Evolutionary conservation across 2,797 vertebrate species (phyloP).

Genomic region (Darevskia nairensis): DNA sequence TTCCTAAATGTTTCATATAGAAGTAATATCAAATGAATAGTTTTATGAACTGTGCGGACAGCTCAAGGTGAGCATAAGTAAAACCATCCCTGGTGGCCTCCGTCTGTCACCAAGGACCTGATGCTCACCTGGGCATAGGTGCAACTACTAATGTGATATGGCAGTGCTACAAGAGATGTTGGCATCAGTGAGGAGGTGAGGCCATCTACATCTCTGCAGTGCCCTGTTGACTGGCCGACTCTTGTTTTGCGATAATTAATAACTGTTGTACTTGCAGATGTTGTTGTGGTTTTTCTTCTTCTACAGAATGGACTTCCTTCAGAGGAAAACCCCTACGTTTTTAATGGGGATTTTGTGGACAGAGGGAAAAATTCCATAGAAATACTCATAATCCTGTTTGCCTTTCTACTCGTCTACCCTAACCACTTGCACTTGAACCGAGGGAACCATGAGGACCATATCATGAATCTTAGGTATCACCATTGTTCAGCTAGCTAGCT

Average conservation of each 20-base stretch:
- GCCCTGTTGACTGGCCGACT: neutral
- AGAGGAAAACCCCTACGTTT: constrained; percentile 89
- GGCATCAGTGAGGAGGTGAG: neutral
- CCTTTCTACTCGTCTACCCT: constrained; percentile 92
- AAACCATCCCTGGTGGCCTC: neutral
- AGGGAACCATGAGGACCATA: constrained; percentile 97
- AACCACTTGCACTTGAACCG: constrained; percentile 93
- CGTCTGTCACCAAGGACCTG: neutral
- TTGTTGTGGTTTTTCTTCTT: constrained; percentile 36
- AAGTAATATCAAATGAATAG: neutral
- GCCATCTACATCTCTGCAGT: neutral
- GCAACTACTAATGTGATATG: neutral
- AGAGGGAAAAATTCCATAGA: constrained; percentile 93
- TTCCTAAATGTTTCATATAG: too few relatives aligned
- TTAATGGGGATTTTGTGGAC: constrained; percentile 98
- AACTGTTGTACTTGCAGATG: neutral
- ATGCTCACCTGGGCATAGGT: neutral
- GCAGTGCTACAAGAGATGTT: neutral
- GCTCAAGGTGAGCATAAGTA: neutral
- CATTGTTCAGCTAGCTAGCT: neutral
- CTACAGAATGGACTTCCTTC: constrained; percentile 95
- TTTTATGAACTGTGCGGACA: neutral
- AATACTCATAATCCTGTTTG: constrained; percentile 90
- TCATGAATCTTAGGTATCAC: constrained; percentile 93
- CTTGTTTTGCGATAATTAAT: neutral